Base-by-base conservation (phyloP, 1,140 invertebrate species). In the Patella vulgata region DNA sequence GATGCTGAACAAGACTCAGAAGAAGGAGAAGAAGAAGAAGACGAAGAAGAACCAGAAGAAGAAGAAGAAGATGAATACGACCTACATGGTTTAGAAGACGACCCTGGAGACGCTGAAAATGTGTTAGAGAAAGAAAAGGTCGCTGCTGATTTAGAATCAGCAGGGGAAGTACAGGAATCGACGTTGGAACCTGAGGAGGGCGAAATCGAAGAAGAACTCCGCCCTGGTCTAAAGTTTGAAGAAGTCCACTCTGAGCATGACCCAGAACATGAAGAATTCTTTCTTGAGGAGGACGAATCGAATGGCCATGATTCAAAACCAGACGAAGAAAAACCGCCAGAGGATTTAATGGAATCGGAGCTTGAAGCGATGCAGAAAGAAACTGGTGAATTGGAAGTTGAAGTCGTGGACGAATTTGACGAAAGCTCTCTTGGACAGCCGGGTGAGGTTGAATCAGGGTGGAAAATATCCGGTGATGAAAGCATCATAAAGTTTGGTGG, bases 51-150 rank as follows among this genome's bases (percentile, higher is more conserved):
- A 31, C 17, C 31, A 17, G 55, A 39, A 12, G 48, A 17, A n/a
- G 28, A 17, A 53, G 4, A 53, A 21, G 48, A 42, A 9, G 11
- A 48, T 11, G 36, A 55, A 43, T 44, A 21, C 12, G 57, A 47
- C 11, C 17, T 59, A n/a, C 50, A 47, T 55, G 60, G 59, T n/a
- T 54, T 30, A 14, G 56, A 48, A 11, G 61, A 59, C 30, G 55
- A 54, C 28, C 23, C 1, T 9, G 11, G 1, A 3, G 23, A 44
- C 21, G 28, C 12, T 12, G 40, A 43, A 8, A 19, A 42, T 3
- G 1, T 19, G 9, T 28, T 21, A 39, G 3, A 1, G 5, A 43
- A 33, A 40, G 43, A 17, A 3, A 36, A 46, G 28, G 6, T 1
- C 36, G 23, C 1, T 25, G 11, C 21, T 11, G 30, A 50, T 39